Conservation (phyloP, 1,140 invertebrate genomes). For the Colletes gigas region DNA sequence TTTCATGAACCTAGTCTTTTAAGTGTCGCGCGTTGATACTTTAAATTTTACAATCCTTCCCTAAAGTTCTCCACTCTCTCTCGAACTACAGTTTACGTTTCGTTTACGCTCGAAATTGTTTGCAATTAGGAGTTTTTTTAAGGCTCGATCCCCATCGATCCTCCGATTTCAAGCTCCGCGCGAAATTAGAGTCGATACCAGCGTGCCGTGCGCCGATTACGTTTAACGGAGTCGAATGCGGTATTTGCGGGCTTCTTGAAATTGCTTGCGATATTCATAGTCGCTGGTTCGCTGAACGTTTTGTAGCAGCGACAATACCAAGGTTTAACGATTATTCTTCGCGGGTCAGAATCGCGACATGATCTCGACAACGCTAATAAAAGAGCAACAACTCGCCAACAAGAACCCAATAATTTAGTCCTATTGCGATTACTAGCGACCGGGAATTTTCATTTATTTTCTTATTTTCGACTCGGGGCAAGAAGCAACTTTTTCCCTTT, state of each 20-base stretch:
- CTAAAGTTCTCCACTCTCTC: too few relatives aligned
- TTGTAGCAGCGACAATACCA: background rate
- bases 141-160: background rate
- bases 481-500: too few relatives aligned
- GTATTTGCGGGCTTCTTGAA: slow-evolving; percentile 18
- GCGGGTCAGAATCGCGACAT: background rate
- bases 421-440: too few relatives aligned
- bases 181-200: slow-evolving; percentile 35
- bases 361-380: background rate
- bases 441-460: too few relatives aligned
- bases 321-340: background rate
- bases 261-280: slow-evolving; percentile 23
- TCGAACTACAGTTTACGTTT: too few relatives aligned
- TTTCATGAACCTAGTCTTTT: background rate
- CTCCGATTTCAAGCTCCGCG: background rate
- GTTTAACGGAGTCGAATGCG: slow-evolving; percentile 7
- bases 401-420: too few relatives aligned
- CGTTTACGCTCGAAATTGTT: too few relatives aligned
- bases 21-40: too few relatives aligned
- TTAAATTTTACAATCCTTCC: too few relatives aligned
- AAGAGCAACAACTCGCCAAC: background rate
- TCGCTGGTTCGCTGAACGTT: background rate
- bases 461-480: too few relatives aligned
- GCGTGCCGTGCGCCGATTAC: background rate
- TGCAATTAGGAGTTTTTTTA: too few relatives aligned